Percentiles rank a stretch among this genome's conserved stretches.
phyloP scores from a whole-genome alignment of 2,888 invertebrate species.

The Loripinus fragilis region DNA sequence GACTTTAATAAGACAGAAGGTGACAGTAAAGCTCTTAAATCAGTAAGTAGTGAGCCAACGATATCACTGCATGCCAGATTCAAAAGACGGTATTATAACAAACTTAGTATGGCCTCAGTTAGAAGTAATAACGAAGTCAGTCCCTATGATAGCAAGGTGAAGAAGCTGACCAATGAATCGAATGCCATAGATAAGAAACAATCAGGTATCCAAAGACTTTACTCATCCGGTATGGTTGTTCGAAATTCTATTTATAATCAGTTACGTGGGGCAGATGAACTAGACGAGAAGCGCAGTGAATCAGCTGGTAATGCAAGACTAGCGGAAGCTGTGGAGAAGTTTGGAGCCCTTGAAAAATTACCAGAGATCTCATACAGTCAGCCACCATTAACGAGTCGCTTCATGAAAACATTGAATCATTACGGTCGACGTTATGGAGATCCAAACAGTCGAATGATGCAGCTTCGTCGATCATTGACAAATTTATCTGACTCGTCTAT shows the following conservation, averaged over 20 bases:
- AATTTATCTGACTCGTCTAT: constrained; percentile 27
- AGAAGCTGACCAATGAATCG: background rate
- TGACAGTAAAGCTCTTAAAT: constrained; percentile 8
- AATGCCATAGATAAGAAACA: constrained; percentile 33
- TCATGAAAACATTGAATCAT: constrained; percentile 43
- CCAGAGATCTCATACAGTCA: constrained; percentile 44
- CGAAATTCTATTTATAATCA: constrained; percentile 56
- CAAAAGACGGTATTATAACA: constrained; percentile 25
- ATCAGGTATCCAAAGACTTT: constrained; percentile 48
- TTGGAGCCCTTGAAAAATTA: constrained; percentile 51
- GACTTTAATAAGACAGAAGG: constrained; percentile 9
- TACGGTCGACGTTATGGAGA: constrained; percentile 43
- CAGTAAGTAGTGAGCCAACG: constrained; percentile 29
- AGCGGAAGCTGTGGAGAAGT: constrained; percentile 52
- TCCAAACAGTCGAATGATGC: constrained; percentile 23
- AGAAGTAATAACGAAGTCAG: background rate
- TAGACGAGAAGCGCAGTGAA: constrained; percentile 22
- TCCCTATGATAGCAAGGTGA: background rate
- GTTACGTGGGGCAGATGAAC: constrained; percentile 28
- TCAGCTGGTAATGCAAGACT: constrained; percentile 36
- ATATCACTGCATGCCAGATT: constrained; percentile 44
- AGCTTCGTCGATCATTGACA: constrained; percentile 41
- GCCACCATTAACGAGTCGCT: constrained; percentile 15
- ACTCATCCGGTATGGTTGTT: constrained; percentile 55
- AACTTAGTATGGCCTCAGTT: background rate